Evolutionary conservation across 2,113 vertebrate genomes (phyloP), one percentile per base, ranked within the genome.

Genomic region (Callopanchax toddi): DNA sequence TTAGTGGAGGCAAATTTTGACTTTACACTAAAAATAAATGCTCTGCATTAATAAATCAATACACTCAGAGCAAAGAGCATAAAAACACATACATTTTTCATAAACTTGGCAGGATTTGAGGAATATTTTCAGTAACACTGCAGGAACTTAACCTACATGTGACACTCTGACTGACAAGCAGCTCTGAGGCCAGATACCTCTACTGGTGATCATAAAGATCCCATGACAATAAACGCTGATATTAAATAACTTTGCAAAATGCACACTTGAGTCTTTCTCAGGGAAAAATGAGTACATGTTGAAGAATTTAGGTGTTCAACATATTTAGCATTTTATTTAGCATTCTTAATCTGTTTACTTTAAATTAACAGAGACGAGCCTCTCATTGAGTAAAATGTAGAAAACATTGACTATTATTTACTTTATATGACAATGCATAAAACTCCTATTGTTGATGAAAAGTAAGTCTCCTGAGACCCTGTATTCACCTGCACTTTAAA

Each of bases 51-150:
- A 91, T 89, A 63, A 89, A 89, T 87, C 16, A 91, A 56, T 43
- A 15, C n/a, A 58, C 12, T 69, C 51, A 26, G 69, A 71, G 64
- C 68, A 26, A 7, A 4, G 32, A 76, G 80, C 71, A 70, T 71
- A 77, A 79, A 77, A 84, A 68, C 37, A 40, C 76, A 87, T 88
- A 16, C 65, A 89, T 90, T 84, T 91, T 90, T 92, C 52, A 89
- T 78, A 66, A 58, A 66, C 22, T 48, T 40, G 37, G 42, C 3
- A 18, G 23, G 10, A 60, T 76, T 67, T 66, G 25, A 70, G 21
- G 64, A 69, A 69, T 74, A 32, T 60, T 67, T 71, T 75, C 83
- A 34, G 20, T 60, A 55, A 44, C n/a, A 44, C 17, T 78, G 67
- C 55, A 55, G 36, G 26, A 73, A 16, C 44, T 60, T 49, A 11